Evolutionary conservation across 2,888 invertebrate genomes (phyloP).

Genomic region (Maniola hyperantus): DNA sequence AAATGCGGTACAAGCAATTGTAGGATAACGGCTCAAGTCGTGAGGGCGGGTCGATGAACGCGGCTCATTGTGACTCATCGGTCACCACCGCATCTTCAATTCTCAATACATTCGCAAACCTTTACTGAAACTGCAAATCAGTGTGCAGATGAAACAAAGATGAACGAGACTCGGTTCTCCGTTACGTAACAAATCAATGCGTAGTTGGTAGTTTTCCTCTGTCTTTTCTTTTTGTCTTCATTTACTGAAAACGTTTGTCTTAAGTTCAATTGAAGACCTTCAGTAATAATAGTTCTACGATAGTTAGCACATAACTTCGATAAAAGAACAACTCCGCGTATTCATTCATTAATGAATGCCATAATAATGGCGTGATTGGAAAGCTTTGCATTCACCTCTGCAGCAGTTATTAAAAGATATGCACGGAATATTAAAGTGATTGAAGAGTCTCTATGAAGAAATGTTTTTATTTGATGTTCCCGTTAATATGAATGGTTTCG

Average conservation of each 20-base stretch:
- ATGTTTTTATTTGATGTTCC: slow-evolving; percentile 7
- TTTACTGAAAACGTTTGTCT: neutral
- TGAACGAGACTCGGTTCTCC: slow-evolving; percentile 20
- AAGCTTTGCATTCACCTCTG: slow-evolving; percentile 18
- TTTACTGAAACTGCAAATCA: slow-evolving; percentile 41
- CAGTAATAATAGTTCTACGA: slow-evolving; percentile 42
- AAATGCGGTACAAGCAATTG: slow-evolving; percentile 55
- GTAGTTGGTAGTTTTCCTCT: neutral
- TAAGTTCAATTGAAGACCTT: slow-evolving; percentile 42
- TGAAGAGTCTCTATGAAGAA: neutral
- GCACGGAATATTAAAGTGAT: neutral
- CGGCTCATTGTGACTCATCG: slow-evolving; percentile 63
- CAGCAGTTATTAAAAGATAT: slow-evolving; percentile 17
- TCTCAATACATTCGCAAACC: slow-evolving; percentile 44
- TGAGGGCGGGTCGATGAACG: slow-evolving; percentile 71
- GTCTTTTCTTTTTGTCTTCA: neutral
- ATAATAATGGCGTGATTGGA: slow-evolving; percentile 13
- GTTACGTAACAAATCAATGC: neutral
- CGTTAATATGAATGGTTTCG: neutral
- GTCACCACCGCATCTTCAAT: slow-evolving; percentile 54
- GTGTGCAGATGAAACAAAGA: slow-evolving; percentile 46
- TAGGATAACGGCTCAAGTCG: slow-evolving; percentile 58
- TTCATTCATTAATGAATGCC: slow-evolving; percentile 52
- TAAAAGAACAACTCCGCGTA: slow-evolving; percentile 49
- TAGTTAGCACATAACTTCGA: slow-evolving; percentile 42